A percentile compares a stretch with the other conserved stretches of the same genome.
Conservation (phyloP, 2,113 vertebrate species). For the Peucedramus taeniatus region DNA sequence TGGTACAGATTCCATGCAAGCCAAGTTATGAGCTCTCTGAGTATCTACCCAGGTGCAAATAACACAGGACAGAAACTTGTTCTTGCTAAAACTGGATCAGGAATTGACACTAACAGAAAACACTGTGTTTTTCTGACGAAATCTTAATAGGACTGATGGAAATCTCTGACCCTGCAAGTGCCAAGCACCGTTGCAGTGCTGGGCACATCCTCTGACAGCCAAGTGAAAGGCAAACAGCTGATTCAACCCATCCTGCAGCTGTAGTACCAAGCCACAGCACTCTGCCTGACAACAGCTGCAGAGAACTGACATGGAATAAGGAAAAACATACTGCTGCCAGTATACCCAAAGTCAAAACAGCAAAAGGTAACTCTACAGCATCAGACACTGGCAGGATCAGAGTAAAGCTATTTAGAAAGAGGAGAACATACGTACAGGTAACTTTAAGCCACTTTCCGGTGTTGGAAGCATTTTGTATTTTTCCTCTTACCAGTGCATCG, state of each 20-base stretch:
- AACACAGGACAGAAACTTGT: background rate
- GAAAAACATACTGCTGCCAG: background rate
- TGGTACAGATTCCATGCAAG: background rate
- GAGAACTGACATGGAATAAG: background rate
- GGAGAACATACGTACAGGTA: conserved; percentile 41
- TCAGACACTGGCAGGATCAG: background rate
- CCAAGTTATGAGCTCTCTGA: background rate
- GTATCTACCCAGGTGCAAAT: background rate
- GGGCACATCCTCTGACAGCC: background rate
- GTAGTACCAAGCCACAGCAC: background rate
- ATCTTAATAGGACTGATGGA: background rate
- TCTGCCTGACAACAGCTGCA: background rate
- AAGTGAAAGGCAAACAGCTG: background rate
- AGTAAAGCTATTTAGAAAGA: conserved; percentile 39
- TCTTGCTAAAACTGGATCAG: background rate
- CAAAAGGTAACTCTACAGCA: background rate
- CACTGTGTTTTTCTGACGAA: background rate
- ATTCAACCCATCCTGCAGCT: background rate
- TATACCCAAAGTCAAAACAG: background rate
- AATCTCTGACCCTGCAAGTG: fast-evolving
- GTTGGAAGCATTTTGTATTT: conserved; percentile 52
- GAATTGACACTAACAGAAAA: background rate
- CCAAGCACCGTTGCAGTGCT: background rate
- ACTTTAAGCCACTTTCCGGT: conserved; percentile 48
- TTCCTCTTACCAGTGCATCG: conserved; percentile 90